Evolutionary conservation across 2,113 vertebrate species (phyloP), one percentile per base, ranked within the genome.

Genomic region (Pteruthius melanotis): DNA sequence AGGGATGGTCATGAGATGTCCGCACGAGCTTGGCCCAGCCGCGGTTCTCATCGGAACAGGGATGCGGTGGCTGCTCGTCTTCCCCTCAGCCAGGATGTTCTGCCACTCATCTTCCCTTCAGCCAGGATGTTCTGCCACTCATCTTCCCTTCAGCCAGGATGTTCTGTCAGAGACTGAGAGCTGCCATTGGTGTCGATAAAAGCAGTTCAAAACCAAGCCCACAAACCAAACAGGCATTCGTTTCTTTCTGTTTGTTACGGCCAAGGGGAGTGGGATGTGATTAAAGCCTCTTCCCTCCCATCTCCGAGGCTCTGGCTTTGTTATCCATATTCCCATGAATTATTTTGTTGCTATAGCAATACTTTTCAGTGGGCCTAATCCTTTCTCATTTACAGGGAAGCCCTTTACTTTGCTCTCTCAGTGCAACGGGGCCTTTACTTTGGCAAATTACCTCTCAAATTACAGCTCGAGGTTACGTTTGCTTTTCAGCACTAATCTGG

Each of bases 291-390:
- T 93, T 56, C 65, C 82, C n/a, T 88, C 61, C 54, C 61, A 12
- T 86, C 78, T 91, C 90, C n/a, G 1, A 35, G 72, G 82, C 89
- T 93, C 92, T 91, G 89, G n/a, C 89, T 96, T 94, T 96, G 82
- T 94, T 88, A 85, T 42, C 87, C 50, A 39, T 77, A 65, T 63
- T 68, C 82, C 75, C 76, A 86, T 39, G 91, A 97, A 97, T 95
- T 87, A 93, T 89, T 94, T 97, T 90, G 90, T 96, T 97, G 95
- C 92, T 97, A 96, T 94, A 97, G 96, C 93, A 94, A 94, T 95
- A 87, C 47, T 97, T 90, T 97, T 91, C 84, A 31, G 22, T 77
- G 90, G 92, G 92, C 11, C 93, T 96, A 80, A 96, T 95, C 90
- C 92, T 85, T 94, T 95, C 92, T 83, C 47, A 44, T 52, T 63